Evolutionary conservation across 2,797 vertebrate genomes (phyloP), one percentile per base, ranked within the genome.

Genomic region (Scolopax bukidnonensis): DNA sequence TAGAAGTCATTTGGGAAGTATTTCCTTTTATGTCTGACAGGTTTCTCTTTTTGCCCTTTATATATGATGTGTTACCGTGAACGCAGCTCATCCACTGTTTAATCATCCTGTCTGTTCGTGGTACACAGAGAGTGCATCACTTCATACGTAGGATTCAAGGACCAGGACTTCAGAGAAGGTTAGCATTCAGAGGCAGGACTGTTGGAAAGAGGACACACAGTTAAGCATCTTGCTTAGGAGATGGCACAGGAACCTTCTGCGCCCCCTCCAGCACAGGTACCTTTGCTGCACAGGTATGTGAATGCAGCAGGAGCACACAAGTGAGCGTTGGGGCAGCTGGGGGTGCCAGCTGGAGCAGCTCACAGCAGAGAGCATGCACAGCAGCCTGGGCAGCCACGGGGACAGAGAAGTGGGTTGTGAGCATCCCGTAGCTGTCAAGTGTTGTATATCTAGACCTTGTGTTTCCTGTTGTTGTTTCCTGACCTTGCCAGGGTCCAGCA

Each of bases 51-150:
- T 48, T 87, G 18, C 30, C 16, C 32, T 84, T 87, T 81, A 71
- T 83, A 43, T 51, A 90, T 30, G 30, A 73, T 10, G 54, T 93
- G 84, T 45, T 91, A 83, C 50, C 8, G 5, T 12, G 40, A 80
- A 41, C 10, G 41, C 50, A 69, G 41, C 25, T 81, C 75, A 84
- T 45, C 75, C 56, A 9, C 53, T 51, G n/a, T 51, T 95, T 59
- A 85, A 85, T 92, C 78, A 89, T 65, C 61, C 78, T 51, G 30
- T 68, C 78, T 60, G 23, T 16, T 48, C 4, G 0, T 4, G 9
- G 23, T 23, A 15, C 30, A 32, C 2, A 43, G 45, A 19, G 14
- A 74, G 18, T 2, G 0, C 41, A n/a, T 38, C 0, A 0, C 47
- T 94, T 68, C 7, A 0, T 48, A 36, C 0, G 0, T 1, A 71